Percentiles rank a stretch among this genome's conserved stretches.
Conservation (phyloP, 1,140 invertebrate species). For the Zaprionus nigranus region DNA sequence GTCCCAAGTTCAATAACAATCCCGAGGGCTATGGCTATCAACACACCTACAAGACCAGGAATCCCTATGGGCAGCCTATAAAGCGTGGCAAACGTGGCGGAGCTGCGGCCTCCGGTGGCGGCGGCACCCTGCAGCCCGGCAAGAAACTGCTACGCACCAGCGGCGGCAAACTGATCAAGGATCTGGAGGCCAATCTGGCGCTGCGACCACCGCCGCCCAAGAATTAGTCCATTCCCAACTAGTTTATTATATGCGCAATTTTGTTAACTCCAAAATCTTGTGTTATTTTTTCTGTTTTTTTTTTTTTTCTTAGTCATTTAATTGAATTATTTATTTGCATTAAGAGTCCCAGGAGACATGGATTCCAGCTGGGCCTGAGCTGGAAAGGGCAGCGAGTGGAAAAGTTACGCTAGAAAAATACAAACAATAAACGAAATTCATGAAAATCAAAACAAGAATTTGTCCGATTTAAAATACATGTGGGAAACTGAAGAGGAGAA, state of each 20-base stretch:
- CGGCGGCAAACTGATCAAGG: constrained; percentile 54
- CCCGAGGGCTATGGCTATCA: constrained; percentile 82
- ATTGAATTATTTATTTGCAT: constrained; percentile 65
- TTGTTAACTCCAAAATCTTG: constrained; percentile 41
- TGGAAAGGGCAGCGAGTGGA: not conserved
- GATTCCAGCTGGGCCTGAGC: no score
- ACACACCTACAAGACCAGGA: constrained; percentile 69
- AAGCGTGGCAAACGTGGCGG: constrained; percentile 46
- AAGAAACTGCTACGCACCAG: constrained; percentile 58
- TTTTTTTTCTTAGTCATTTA: constrained; percentile 45
- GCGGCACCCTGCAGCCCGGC: constrained; percentile 26
- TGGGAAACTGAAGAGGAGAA: no score
- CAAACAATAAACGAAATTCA: constrained; percentile 12
- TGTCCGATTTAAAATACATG: not conserved
- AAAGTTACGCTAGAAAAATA: constrained; percentile 28
- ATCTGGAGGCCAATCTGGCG: constrained; percentile 76
- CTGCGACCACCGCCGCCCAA: constrained; percentile 81
- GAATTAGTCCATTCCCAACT: constrained; percentile 50
- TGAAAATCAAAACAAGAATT: constrained; percentile 12
- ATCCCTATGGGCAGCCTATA: constrained; percentile 10
- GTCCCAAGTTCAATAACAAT: constrained; percentile 82
- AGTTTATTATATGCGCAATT: constrained; percentile 56
- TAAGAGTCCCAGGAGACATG: constrained; percentile 15
- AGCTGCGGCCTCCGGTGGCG: constrained; percentile 15
- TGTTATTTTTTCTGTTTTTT: constrained; percentile 46